Evolutionary conservation across 2,888 invertebrate genomes (phyloP), one percentile per base, ranked within the genome.

Genomic region (Allolobophora icterica): DNA sequence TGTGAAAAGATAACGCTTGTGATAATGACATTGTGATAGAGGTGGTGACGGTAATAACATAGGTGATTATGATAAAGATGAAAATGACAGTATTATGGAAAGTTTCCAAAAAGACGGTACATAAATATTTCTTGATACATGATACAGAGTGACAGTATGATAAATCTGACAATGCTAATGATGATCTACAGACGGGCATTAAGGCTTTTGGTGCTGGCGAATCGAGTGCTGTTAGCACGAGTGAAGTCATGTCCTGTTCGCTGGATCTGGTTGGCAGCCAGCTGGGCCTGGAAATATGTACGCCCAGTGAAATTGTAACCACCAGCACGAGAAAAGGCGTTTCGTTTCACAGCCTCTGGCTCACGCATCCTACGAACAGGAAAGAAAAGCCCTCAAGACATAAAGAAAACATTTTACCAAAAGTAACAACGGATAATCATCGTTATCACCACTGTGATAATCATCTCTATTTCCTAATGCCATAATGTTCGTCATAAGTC

Each of bases 251-350:
- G 83, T 33, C 90, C 90, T 30, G 11, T 8, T 4, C 90, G 90
- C 38, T 83, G 84, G 84, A 90, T 90, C 38, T 13, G 4, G 24
- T 90, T 42, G 21, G 87, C 38, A 24, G 90, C 90, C 38, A 38
- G 40, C n/a, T 42, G 38, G 33, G 90, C 84, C 90, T 90, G 90
- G 84, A 40, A 87, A 35, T 38, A n/a, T 40, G 90, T 90, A 40
- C 90, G 83, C 11, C 90, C 90, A 33, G 90, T 40, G 87, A 38
- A 90, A n/a, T 0, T n/a, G 87, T 38, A 90, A 30, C 45, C 38
- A 58, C 71, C 58, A 40, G 38, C 19, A n/a, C 90, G 38, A n/a
- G 84, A 84, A 45, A 90, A 90, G 40, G 34, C 38, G 13, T 15
- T 42, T 33, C 90, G 84, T 15, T 35, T 24, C 24, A n/a, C 40